Conservation (phyloP, 1,140 invertebrate species). For the Conus ventricosus region DNA sequence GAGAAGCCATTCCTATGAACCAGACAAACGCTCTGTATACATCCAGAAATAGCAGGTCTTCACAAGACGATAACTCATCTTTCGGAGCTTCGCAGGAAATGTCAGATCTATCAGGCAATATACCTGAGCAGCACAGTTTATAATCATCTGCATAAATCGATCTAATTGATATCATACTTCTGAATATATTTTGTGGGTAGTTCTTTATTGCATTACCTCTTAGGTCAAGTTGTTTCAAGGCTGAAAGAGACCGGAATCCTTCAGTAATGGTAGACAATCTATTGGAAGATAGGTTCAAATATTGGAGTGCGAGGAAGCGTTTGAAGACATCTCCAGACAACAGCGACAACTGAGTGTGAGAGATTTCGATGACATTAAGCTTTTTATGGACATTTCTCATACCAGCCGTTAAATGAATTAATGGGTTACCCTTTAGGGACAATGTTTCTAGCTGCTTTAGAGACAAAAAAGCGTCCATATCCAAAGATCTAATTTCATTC, state of each 20-base stretch:
- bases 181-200: background rate
- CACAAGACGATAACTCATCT: background rate
- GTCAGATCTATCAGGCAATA: background rate
- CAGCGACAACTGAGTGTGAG: background rate
- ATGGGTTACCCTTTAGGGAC: background rate
- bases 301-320: background rate
- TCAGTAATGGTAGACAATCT: background rate
- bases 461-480: background rate
- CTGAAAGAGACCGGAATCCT: background rate
- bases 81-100: background rate
- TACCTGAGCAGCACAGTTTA: background rate
- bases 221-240: background rate
- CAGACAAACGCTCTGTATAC: background rate
- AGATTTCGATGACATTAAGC: background rate
- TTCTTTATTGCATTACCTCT: background rate
- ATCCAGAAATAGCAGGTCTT: background rate
- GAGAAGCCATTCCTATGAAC: background rate
- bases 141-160: background rate
- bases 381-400: background rate
- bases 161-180: background rate
- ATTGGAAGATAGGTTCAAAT: background rate
- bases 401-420: background rate
- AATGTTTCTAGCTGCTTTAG: background rate
- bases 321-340: background rate
- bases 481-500: background rate